Evolutionary conservation across 2,113 vertebrate genomes (phyloP).

Genomic region (Etia nguti): DNA sequence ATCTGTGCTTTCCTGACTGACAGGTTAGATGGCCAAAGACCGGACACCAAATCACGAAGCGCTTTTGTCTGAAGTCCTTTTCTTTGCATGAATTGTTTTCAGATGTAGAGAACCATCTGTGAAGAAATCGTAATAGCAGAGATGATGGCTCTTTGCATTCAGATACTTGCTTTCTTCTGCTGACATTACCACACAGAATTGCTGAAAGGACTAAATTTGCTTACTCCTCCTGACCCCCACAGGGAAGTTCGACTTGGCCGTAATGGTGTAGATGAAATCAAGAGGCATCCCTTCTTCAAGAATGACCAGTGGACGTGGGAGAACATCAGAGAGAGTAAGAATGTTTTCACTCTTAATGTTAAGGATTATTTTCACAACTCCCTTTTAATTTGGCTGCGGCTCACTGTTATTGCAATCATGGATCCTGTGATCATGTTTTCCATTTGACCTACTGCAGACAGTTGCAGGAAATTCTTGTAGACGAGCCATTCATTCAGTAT

Average conservation of each 20-base stretch:
- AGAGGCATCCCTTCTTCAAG: conserved; percentile 96
- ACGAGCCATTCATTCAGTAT: conserved; percentile 54
- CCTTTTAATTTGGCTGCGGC: not conserved
- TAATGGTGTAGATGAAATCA: conserved; percentile 96
- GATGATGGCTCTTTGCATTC: not conserved
- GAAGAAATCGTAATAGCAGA: not conserved
- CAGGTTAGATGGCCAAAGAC: conserved; percentile 76
- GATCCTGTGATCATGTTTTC: conserved; percentile 34
- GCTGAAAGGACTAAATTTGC: not conserved
- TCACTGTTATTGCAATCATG: conserved; percentile 9
- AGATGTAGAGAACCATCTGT: not conserved
- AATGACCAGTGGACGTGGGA: conserved; percentile 99
- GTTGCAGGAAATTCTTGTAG: conserved; percentile 60
- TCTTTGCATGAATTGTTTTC: not conserved
- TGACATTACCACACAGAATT: not conserved
- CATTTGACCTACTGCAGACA: conserved; percentile 60
- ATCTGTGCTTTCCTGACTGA: conserved; percentile 98
- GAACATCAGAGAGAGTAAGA: conserved; percentile 93
- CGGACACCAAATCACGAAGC: not conserved
- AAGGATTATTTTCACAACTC: not conserved
- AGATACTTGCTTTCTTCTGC: not conserved
- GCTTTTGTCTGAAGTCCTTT: not conserved
- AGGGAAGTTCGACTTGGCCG: conserved; percentile 94
- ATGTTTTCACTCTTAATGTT: not conserved
- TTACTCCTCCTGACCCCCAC: not conserved